These are phyloP conservation scores for Chaunax sp. DNA, from an alignment of 2,797 vertebrate species.

Conservation along the genomic window DNA sequence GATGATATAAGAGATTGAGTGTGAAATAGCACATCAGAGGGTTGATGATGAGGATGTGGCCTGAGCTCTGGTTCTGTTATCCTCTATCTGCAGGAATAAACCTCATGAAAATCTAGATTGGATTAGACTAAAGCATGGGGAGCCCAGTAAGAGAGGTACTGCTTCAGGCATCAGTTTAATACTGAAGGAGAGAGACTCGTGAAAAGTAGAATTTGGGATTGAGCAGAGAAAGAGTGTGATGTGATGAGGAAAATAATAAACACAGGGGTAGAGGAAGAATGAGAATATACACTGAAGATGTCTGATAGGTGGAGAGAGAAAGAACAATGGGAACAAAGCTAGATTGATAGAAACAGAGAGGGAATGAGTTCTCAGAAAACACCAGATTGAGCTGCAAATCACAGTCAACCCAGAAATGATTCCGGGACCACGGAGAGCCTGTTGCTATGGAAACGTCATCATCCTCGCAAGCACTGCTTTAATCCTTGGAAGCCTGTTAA, in stretches of 20 bases:
- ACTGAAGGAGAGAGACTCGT: conserved; percentile 53
- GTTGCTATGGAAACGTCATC: conserved; percentile 87
- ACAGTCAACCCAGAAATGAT: conserved; percentile 81
- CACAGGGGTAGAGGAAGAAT: conserved; percentile 5
- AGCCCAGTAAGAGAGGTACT: conserved; percentile 67
- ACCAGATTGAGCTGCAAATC: conserved; percentile 80
- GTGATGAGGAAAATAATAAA: conserved; percentile 37
- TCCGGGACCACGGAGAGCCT: conserved; percentile 76
- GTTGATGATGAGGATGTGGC: conserved; percentile 64
- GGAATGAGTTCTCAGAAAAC: conserved; percentile 64
- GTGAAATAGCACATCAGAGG: conserved; percentile 74
- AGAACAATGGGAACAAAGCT: conserved; percentile 1
- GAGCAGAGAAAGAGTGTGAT: conserved; percentile 17
- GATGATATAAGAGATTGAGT: conserved; percentile 63
- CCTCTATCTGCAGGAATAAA: conserved; percentile 76
- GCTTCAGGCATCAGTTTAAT: conserved; percentile 59
- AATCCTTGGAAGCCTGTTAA: conserved; percentile 84
- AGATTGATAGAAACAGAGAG: conserved; percentile 46
- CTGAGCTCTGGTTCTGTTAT: conserved; percentile 55
- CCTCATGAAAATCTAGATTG: conserved; percentile 72
- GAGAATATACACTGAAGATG: conserved; percentile 7
- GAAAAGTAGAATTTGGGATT: conserved; percentile 42
- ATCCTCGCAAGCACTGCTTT: conserved; percentile 81
- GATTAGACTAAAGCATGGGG: conserved; percentile 59
- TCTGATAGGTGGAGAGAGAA: conserved; percentile 18